Conservation (phyloP, 2,888 invertebrate genomes). For the Chirona hameri region DNA sequence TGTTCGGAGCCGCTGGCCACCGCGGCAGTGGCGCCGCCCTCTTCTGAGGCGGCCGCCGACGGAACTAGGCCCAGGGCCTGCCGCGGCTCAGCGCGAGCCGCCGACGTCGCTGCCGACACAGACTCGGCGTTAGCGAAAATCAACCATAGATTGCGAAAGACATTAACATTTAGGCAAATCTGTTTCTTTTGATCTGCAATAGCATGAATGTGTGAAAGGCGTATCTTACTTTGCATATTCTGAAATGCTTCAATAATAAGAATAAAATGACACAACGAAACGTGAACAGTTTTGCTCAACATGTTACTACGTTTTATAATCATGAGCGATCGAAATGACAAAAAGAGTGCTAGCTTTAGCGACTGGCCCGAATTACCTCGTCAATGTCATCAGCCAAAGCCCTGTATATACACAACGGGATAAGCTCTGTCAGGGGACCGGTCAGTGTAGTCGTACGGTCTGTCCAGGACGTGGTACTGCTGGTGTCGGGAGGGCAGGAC, state of each 20-base stretch:
- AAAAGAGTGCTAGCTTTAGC: no score
- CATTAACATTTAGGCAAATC: no score
- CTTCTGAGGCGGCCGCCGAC: neutral
- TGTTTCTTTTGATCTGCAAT: no score
- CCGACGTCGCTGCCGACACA: neutral
- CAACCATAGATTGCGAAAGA: neutral
- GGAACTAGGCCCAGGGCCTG: neutral
- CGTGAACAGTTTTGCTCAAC: no score
- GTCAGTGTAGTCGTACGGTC: conserved; percentile 2
- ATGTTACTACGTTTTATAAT: no score
- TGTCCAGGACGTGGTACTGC: neutral
- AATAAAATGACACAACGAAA: no score
- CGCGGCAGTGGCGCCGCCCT: neutral
- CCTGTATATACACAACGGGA: conserved; percentile 23
- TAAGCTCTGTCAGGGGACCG: neutral
- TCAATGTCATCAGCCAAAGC: neutral
- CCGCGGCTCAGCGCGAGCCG: neutral
- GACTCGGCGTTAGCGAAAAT: neutral
- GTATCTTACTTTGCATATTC: no score
- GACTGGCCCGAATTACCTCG: neutral
- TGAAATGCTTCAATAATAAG: no score
- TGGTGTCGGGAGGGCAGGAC: neutral
- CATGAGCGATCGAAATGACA: no score
- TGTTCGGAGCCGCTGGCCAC: neutral
- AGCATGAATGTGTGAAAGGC: no score